phyloP scores from a whole-genome alignment of 2,113 vertebrate species.

The Hyaena hyaena region DNA sequence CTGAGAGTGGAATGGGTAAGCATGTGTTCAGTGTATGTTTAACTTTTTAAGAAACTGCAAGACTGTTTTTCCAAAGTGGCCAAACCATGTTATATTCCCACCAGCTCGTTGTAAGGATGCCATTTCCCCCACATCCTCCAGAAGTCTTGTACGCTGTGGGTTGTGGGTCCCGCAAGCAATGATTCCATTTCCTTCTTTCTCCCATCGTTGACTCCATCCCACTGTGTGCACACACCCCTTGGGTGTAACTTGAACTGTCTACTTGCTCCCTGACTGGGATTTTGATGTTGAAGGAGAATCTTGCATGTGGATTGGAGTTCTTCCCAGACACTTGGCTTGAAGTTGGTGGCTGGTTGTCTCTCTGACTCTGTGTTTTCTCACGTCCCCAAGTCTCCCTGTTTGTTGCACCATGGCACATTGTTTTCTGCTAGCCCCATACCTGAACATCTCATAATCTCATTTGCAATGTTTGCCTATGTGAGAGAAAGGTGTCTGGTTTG shows the following conservation, averaged over 20 bases:
- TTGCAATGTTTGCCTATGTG: background rate
- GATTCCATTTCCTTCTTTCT: background rate
- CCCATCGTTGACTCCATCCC: background rate
- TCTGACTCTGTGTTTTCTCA: background rate
- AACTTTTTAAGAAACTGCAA: background rate
- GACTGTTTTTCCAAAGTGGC: background rate
- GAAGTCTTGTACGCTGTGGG: background rate
- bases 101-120: background rate
- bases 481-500: background rate
- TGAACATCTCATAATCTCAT: background rate
- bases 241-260: background rate
- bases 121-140: background rate
- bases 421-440: background rate
- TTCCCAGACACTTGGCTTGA: background rate
- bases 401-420: background rate
- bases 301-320: background rate
- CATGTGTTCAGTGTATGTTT: background rate
- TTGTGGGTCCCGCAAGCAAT: background rate
- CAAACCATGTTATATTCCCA: background rate
- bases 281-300: background rate
- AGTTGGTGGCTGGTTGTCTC: background rate
- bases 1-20: background rate
- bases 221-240: too few relatives aligned
- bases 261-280: background rate
- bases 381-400: background rate